phyloP scores from a whole-genome alignment of 2,888 invertebrate species.

The Melitaea athalia region DNA sequence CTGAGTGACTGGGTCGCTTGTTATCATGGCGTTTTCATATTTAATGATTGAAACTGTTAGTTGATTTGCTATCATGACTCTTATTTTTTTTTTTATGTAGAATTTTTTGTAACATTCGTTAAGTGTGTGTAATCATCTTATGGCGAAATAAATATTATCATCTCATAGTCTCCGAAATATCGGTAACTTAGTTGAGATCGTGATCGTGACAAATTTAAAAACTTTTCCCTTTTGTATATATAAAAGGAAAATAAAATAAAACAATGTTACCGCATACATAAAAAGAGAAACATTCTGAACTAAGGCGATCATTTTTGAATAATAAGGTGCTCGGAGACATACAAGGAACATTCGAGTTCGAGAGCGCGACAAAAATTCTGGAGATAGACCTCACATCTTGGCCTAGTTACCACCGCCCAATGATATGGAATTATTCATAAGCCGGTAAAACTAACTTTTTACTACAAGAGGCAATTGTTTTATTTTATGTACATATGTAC shows the following conservation, averaged over 20 bases:
- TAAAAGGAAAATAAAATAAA: constrained; percentile 4
- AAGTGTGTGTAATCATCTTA: too few species aligned
- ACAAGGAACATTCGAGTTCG: not conserved
- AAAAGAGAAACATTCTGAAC: not conserved
- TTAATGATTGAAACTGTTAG: too few species aligned
- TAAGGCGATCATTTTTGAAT: not conserved
- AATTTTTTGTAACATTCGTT: too few species aligned
- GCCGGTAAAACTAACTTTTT: not conserved
- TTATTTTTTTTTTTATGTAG: too few species aligned
- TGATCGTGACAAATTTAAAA: not conserved
- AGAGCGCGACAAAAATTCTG: not conserved
- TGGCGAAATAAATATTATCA: too few species aligned
- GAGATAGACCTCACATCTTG: not conserved
- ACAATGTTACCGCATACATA: constrained; percentile 5
- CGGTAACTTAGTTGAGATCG: too few species aligned
- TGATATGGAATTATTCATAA: not conserved
- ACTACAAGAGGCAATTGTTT: too few species aligned
- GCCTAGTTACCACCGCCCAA: not conserved
- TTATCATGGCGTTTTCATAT: too few species aligned
- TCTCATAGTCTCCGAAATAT: too few species aligned
- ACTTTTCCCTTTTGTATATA: not conserved
- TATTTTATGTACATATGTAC: too few species aligned
- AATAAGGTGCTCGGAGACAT: not conserved
- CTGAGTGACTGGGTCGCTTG: too few species aligned
- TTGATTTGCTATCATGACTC: too few species aligned